These are phyloP conservation scores for Colistium nudipinnis DNA, from an alignment of 2,113 vertebrate genomes.

Conservation along the genomic window DNA sequence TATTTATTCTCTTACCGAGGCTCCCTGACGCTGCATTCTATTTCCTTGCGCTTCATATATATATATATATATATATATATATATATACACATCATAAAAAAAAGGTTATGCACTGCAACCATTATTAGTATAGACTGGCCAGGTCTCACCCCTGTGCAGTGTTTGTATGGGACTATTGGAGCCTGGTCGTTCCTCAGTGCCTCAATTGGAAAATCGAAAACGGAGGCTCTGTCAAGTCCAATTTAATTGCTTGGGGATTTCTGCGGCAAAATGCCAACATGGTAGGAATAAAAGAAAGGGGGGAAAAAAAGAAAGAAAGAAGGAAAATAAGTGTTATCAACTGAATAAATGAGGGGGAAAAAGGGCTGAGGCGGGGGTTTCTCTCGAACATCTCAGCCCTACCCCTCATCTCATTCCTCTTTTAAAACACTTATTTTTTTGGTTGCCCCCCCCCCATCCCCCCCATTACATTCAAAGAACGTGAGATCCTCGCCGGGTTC, in stretches of 20 bases:
- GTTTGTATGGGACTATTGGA: neutral
- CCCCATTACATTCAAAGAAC: slow-evolving; percentile 22
- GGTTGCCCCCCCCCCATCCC: too few relatives aligned
- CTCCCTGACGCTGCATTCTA: neutral
- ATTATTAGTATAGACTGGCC: neutral
- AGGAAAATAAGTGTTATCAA: slow-evolving; percentile 18
- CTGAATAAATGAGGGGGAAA: neutral
- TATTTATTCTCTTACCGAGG: neutral
- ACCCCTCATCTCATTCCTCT: slow-evolving; percentile 1
- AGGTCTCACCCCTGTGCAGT: neutral
- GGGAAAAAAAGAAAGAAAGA: too few relatives aligned
- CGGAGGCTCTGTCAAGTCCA: slow-evolving; percentile 22
- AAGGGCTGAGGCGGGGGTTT: slow-evolving; percentile 31
- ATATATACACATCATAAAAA: too few relatives aligned
- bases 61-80: too few relatives aligned
- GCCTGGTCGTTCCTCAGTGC: slow-evolving; percentile 5
- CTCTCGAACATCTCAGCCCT: neutral
- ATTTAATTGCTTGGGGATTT: slow-evolving; percentile 64
- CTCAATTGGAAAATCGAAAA: slow-evolving; percentile 51
- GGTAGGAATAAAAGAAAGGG: neutral
- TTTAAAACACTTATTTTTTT: slow-evolving; percentile 22
- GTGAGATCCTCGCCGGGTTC: slow-evolving; percentile 22
- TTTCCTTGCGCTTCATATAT: neutral
- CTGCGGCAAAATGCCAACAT: slow-evolving; percentile 6
- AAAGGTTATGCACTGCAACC: neutral